Evolutionary conservation across 2,888 invertebrate genomes (phyloP).

Genomic region (Cetonia aurata): DNA sequence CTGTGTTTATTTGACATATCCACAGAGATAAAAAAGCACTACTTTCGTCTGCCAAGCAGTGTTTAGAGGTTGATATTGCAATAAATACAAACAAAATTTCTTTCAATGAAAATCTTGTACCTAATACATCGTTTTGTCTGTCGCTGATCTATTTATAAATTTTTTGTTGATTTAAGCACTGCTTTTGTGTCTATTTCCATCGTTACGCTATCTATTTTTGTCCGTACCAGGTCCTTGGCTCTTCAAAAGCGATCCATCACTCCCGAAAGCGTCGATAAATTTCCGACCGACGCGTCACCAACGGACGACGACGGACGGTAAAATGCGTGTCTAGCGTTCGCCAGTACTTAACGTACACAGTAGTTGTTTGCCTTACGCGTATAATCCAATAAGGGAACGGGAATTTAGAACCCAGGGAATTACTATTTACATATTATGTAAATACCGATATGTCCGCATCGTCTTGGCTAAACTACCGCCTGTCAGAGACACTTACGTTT

Average conservation of each 20-base stretch:
- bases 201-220: no score
- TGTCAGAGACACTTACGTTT: slow-evolving; percentile 9
- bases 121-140: no score
- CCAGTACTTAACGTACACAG: slow-evolving; percentile 17
- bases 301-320: not conserved
- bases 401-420: slow-evolving; percentile 21
- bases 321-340: slow-evolving; percentile 22
- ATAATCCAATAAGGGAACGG: slow-evolving; percentile 33
- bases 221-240: no score
- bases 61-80: no score
- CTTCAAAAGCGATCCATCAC: slow-evolving; percentile 1
- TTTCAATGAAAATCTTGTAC: no score
- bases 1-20: no score
- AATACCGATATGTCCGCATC: slow-evolving; percentile 16
- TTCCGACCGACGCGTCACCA: not conserved
- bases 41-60: no score
- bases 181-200: no score
- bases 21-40: no score
- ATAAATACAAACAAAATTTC: no score
- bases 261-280: slow-evolving; percentile 17
- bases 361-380: slow-evolving; percentile 30
- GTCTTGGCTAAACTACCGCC: slow-evolving; percentile 10
- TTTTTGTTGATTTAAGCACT: no score
- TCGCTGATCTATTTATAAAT: no score
- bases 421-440: slow-evolving; percentile 32